Conservation (phyloP, 2,113 vertebrate genomes). For the Eleginops maclovinus region DNA sequence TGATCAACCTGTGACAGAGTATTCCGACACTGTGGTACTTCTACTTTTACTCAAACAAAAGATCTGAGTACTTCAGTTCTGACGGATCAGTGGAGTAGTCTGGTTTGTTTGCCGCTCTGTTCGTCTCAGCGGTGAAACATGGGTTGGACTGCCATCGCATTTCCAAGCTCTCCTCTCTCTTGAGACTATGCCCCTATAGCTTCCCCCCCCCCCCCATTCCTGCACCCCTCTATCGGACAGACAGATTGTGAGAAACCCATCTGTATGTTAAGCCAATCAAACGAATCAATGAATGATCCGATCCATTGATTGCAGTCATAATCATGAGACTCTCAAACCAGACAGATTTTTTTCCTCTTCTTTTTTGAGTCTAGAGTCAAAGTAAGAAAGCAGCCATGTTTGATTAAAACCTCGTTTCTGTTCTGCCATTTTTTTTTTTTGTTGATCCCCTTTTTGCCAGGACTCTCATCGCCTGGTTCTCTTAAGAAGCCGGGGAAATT, state of each 20-base stretch:
- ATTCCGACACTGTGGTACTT: too few species aligned
- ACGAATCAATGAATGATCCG: slow-evolving; percentile 74
- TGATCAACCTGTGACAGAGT: too few species aligned
- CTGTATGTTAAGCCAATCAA: slow-evolving; percentile 72
- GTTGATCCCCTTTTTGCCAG: slow-evolving; percentile 92
- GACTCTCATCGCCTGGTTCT: slow-evolving; percentile 92
- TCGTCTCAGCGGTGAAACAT: slow-evolving; percentile 17
- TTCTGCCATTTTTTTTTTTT: slow-evolving; percentile 82
- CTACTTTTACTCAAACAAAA: too few species aligned
- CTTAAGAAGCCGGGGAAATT: slow-evolving; percentile 95
- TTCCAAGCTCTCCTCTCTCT: slow-evolving; percentile 76
- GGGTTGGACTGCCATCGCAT: slow-evolving; percentile 51
- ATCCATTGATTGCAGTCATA: slow-evolving; percentile 73
- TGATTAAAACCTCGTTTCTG: slow-evolving; percentile 88
- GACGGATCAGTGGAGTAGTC: slow-evolving; percentile 8
- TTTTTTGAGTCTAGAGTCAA: slow-evolving; percentile 62
- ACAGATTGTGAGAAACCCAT: slow-evolving; percentile 64
- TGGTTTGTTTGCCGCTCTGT: slow-evolving; percentile 9
- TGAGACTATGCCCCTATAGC: slow-evolving; percentile 59
- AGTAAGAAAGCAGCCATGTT: slow-evolving; percentile 77
- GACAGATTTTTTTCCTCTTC: slow-evolving; percentile 44
- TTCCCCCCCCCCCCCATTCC: slow-evolving; percentile 8
- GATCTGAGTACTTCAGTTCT: neutral
- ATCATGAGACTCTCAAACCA: slow-evolving; percentile 66
- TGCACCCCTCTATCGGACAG: slow-evolving; percentile 13